Base-by-base conservation (phyloP, 1,140 invertebrate genomes). In the Oedothorax gibbosus region DNA sequence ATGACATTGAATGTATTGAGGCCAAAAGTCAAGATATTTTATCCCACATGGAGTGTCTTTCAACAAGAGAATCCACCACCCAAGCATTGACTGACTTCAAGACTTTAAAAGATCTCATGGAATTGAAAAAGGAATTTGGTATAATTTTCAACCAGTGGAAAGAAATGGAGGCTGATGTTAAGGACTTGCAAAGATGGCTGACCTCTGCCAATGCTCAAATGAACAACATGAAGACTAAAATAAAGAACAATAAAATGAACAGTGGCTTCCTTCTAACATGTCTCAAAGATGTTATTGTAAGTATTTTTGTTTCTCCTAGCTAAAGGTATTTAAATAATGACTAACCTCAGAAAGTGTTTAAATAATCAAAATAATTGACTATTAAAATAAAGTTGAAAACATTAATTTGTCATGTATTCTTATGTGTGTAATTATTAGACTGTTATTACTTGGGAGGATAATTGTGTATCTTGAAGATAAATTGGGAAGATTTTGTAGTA, bases 201-300 rank as follows among this genome's bases (percentile, higher is more conserved):
- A 15, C 53, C 9, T 10, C 72, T 8, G 14, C 72, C 18, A 75
- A 75, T 35, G 35, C 56, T 35, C 53, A 57, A 57, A 57, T 60
- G 7, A 60, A 11, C 51, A 49, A 18, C 0, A 75, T 75, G 53
- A 15, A 21, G 10, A 57, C 56, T 21, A 75, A 57, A 56, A 75
- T 57, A 35, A 35, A 35, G 35, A 35, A 35, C 12, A 75, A 75
- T 2, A 53, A 75, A 8, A n/a, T 75, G 9, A 50, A 56, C 4
- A 75, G 72, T 60, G 53, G 54, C 11, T 57, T 20, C 20, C 8
- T 75, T 49, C 14, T 75, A 9, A 75, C 56, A 57, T 75, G 21
- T 57, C 18, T 75, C 15, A 35, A 75, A 20, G 72, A 75, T 56
- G 15, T 75, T 3, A 57, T 56, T 8, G 72, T 75, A 60, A 75